Conservation (phyloP, 2,113 vertebrate species). For the Montifringilla adamsi region DNA sequence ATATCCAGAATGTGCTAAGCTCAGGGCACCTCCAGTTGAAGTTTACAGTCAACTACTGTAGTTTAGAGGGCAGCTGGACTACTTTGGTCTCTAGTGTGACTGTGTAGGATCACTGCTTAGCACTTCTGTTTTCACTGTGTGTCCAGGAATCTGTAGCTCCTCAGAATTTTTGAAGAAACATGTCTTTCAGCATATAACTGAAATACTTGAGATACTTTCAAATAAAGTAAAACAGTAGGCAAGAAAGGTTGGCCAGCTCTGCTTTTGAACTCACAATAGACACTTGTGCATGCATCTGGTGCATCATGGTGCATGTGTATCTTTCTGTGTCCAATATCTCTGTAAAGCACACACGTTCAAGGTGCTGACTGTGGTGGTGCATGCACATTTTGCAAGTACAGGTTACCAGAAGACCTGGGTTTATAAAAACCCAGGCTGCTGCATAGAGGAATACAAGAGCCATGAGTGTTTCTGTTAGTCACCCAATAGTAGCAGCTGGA, state of each 20-base stretch:
- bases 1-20: background rate
- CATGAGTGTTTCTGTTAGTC: background rate
- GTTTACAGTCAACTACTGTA: background rate
- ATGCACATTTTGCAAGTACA: background rate
- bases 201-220: background rate
- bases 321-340: background rate
- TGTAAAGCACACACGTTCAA: background rate
- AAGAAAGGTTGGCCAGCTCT: background rate
- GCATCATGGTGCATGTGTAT: background rate
- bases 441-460: background rate
- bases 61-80: background rate
- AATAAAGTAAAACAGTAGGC: background rate
- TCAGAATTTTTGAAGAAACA: background rate
- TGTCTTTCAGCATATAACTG: background rate
- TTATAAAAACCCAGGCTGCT: background rate
- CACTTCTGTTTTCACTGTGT: background rate
- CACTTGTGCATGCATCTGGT: constrained; percentile 20
- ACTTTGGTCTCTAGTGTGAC: background rate
- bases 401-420: background rate
- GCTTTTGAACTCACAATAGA: background rate
- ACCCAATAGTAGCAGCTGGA: background rate
- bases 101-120: background rate
- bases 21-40: background rate
- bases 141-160: background rate
- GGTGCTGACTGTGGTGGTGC: background rate